Conservation (phyloP, 1,140 invertebrate species). For the Paralvinella palmiformis region DNA sequence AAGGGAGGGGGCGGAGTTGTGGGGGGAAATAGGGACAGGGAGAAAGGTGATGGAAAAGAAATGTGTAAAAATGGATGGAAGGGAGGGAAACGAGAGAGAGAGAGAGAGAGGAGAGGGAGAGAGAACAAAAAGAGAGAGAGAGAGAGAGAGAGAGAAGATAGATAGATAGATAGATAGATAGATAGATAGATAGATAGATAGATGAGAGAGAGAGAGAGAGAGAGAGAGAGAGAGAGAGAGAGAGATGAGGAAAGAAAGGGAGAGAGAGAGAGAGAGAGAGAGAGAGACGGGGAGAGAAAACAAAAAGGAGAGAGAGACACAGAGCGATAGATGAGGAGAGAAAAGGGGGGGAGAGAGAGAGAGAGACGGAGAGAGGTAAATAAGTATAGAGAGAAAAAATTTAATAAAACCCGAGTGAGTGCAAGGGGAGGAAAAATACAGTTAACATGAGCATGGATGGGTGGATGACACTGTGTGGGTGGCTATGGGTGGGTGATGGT, state of each 20-base stretch:
- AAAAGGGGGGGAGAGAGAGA: conserved; percentile 1
- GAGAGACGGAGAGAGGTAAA: too few species aligned
- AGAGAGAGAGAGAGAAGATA: neutral
- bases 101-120: neutral
- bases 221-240: neutral
- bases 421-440: too few species aligned
- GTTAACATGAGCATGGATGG: too few species aligned
- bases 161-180: neutral
- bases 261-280: neutral
- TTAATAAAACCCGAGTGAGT: too few species aligned
- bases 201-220: conserved; percentile 5
- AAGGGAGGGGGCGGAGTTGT: neutral
- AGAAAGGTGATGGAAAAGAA: neutral
- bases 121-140: neutral
- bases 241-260: neutral
- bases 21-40: neutral
- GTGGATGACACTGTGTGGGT: too few species aligned
- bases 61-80: too few species aligned
- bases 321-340: conserved; percentile 1
- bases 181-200: neutral
- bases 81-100: neutral
- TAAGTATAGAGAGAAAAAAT: too few species aligned
- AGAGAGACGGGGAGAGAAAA: neutral
- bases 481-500: too few species aligned
- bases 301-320: neutral